These are phyloP conservation scores for Drosophila miranda DNA, from an alignment of 1,140 invertebrate genomes.

Conservation along the genomic window DNA sequence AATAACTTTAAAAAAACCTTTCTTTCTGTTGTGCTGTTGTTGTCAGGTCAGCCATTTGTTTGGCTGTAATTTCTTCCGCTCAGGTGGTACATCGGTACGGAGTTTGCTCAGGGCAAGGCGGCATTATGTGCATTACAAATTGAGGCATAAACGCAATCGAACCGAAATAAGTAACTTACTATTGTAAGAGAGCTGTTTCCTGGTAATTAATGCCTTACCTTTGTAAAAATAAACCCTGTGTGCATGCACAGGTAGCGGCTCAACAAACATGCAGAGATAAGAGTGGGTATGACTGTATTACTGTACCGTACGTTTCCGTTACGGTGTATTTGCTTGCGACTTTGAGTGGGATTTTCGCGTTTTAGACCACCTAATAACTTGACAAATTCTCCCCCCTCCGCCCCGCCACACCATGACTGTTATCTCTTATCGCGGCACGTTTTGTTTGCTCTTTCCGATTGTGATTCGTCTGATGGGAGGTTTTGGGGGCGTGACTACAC, in stretches of 20 bases:
- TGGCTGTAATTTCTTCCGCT: slow-evolving; percentile 24
- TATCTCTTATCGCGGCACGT: slow-evolving; percentile 52
- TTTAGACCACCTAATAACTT: slow-evolving; percentile 16
- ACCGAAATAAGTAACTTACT: too few relatives aligned
- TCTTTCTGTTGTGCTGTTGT: neutral
- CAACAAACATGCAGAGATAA: slow-evolving; percentile 1
- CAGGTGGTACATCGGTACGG: slow-evolving; percentile 26
- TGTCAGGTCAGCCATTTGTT: slow-evolving; percentile 7
- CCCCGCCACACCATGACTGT: slow-evolving; percentile 4
- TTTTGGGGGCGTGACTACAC: slow-evolving; percentile 28
- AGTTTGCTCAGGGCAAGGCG: slow-evolving; percentile 27
- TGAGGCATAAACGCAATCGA: too few relatives aligned
- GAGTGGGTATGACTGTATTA: neutral
- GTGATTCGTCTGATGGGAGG: slow-evolving; percentile 5
- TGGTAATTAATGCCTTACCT: too few relatives aligned
- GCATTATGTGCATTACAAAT: too few relatives aligned
- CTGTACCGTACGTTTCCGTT: slow-evolving; percentile 30
- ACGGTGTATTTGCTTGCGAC: slow-evolving; percentile 7
- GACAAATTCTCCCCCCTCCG: slow-evolving; percentile 10
- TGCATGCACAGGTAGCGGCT: too few relatives aligned
- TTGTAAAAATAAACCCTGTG: too few relatives aligned
- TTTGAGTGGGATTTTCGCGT: slow-evolving; percentile 20
- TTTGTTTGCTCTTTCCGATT: slow-evolving; percentile 45
- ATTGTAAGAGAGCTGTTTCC: too few relatives aligned
- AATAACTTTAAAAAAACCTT: slow-evolving; percentile 7